A percentile compares a stretch with the other conserved stretches of the same genome.
Evolutionary conservation across 92 coral and sea anemone species (phyloP).

Genomic region (Ricordea florida): DNA sequence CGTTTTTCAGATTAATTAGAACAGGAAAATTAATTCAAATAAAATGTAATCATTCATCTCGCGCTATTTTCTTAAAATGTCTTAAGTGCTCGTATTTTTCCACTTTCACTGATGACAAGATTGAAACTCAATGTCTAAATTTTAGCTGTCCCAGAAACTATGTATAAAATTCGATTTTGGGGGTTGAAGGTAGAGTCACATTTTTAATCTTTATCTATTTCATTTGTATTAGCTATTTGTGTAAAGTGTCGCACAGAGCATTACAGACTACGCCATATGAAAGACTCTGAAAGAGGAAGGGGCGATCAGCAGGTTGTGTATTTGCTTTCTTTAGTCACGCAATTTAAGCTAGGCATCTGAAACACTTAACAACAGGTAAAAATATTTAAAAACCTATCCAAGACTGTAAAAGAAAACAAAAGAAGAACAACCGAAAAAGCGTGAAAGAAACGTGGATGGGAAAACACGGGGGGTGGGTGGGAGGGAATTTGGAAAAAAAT

Average conservation of each 20-base stretch:
- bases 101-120: slow-evolving; percentile 7
- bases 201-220: slow-evolving; percentile 3
- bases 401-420: too few species aligned
- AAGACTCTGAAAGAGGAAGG: too few species aligned
- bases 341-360: too few species aligned
- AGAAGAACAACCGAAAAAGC: too few species aligned
- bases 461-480: too few species aligned
- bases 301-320: too few species aligned
- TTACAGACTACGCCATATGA: too few species aligned
- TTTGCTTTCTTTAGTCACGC: too few species aligned
- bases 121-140: slow-evolving; percentile 9
- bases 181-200: slow-evolving; percentile 5
- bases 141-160: background rate
- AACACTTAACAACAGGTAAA: too few species aligned
- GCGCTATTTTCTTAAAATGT: slow-evolving; percentile 1
- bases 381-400: too few species aligned
- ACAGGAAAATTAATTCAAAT: slow-evolving; percentile 1
- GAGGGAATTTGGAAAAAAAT: too few species aligned
- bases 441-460: too few species aligned
- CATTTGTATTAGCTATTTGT: slow-evolving; percentile 8
- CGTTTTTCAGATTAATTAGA: slow-evolving; percentile 3
- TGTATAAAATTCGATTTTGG: slow-evolving; percentile 4
- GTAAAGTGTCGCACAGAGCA: background rate
- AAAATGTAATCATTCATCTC: slow-evolving; percentile 1
- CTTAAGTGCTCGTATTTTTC: slow-evolving; percentile 7